Evolutionary conservation across 2,888 invertebrate genomes (phyloP).

Genomic region (Stenolophus ochropezus): DNA sequence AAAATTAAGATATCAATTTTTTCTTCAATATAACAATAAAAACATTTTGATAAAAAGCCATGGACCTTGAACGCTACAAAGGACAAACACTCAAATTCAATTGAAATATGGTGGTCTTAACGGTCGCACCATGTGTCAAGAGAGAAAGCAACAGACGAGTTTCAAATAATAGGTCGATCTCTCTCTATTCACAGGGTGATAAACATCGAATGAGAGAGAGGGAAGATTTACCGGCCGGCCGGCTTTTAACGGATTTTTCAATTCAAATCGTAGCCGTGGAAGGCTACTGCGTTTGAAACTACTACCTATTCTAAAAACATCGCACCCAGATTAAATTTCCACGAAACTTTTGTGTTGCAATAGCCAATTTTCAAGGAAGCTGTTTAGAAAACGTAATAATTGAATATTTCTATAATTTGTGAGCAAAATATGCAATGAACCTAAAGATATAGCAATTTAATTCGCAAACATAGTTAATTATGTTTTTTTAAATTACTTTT

Average conservation of each 20-base stretch:
- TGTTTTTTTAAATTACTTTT: too few relatives aligned
- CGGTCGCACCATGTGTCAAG: slow-evolving; percentile 49
- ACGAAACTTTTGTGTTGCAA: not conserved
- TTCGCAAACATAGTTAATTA: not conserved
- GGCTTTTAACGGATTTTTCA: slow-evolving; percentile 56
- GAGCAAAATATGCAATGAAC: too few relatives aligned
- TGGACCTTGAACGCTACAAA: slow-evolving; percentile 21
- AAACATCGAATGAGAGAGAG: slow-evolving; percentile 24
- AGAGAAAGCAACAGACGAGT: slow-evolving; percentile 48
- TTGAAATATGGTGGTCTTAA: slow-evolving; percentile 34
- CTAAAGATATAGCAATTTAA: not conserved
- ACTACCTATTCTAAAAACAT: slow-evolving; percentile 33
- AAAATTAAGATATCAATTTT: not conserved
- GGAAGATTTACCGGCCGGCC: slow-evolving; percentile 49
- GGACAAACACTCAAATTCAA: slow-evolving; percentile 17
- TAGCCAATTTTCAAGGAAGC: not conserved
- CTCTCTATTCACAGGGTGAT: slow-evolving; percentile 44
- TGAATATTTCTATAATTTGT: too few relatives aligned
- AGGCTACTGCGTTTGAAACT: slow-evolving; percentile 21
- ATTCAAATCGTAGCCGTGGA: slow-evolving; percentile 50
- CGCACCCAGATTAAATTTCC: not conserved
- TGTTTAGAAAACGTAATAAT: not conserved
- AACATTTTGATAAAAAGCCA: not conserved
- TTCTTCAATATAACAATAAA: not conserved
- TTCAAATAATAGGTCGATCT: slow-evolving; percentile 51